These are phyloP conservation scores for Cremastobaeus sp. DNA, from an alignment of 2,888 invertebrate species.

Conservation along the genomic window DNA sequence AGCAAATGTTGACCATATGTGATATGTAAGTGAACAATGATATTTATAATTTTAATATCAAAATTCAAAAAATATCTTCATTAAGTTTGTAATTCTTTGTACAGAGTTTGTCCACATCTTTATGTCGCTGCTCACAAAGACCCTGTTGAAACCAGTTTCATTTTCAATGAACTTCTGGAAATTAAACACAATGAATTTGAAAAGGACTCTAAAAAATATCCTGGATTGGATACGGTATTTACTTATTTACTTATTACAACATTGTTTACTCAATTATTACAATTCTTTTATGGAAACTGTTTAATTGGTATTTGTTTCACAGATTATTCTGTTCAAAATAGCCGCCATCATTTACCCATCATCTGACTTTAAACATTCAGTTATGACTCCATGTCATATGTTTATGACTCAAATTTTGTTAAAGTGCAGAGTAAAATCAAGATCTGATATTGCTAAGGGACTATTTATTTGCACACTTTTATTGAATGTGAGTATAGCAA, in stretches of 20 bases:
- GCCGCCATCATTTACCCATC: constrained; percentile 89
- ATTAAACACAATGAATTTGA: constrained; percentile 85
- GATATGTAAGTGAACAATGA: too few species aligned
- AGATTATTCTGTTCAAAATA: constrained; percentile 89
- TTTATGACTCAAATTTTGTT: constrained; percentile 90
- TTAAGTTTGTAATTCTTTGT: too few species aligned
- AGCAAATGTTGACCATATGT: too few species aligned
- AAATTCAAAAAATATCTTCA: too few species aligned
- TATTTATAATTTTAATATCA: constrained; percentile 21
- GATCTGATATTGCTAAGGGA: constrained; percentile 86
- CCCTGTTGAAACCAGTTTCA: constrained; percentile 83
- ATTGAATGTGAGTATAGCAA: constrained; percentile 82
- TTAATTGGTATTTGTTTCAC: constrained; percentile 62
- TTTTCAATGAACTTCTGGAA: constrained; percentile 84
- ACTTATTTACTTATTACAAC: constrained; percentile 2
- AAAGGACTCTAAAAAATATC: constrained; percentile 81
- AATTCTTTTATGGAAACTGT: not conserved
- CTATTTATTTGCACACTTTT: constrained; percentile 86
- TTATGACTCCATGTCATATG: constrained; percentile 83
- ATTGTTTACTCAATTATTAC: constrained; percentile 1
- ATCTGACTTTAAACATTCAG: constrained; percentile 92
- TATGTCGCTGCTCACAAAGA: constrained; percentile 86
- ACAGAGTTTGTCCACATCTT: constrained; percentile 78
- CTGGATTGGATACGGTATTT: constrained; percentile 82
- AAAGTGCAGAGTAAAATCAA: constrained; percentile 82